Evolutionary conservation across 2,888 invertebrate species (phyloP), one percentile per base, ranked within the genome.

Genomic region (Standfussiana lucernea): DNA sequence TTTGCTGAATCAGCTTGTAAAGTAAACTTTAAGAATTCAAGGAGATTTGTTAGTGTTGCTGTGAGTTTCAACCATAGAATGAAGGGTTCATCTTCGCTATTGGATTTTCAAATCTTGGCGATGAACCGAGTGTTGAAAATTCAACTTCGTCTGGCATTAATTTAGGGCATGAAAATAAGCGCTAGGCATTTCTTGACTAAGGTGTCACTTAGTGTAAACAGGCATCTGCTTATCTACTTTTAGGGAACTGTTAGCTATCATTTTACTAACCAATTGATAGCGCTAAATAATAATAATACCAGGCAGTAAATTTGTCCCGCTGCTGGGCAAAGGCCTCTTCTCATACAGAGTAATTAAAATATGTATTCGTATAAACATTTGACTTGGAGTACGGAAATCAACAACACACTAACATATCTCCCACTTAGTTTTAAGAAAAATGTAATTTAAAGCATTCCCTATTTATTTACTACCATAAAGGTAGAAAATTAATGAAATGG

Each of bases 381-480:
- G 13, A 45, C 67, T 35, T 0, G 0, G 18, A 68, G 5, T 35
- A 53, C n/a, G 18, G 11, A 28, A 5, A 61, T 21, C 65, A 65
- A 75, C 59, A 75, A 50, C 64, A 79, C 64, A 67, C 13, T 72
- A 76, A 50, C 72, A 40, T 35, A 72, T 42, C 40, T 59, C 35
- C 32, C 11, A 47, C 37, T 65, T 86, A 84, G 56, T 70, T 75
- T 70, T 84, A 79, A 82, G 80, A 79, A 75, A 75, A 82, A 75
- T 83, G 86, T 88, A 84, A 88, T 86, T 83, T 84, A 90, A 91
- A 88, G 91, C 92, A 92, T 92, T 92, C 92, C 92, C 83, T 92
- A 91, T 91, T 90, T 91, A 91, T 91, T 90, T 87, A 83, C 84
- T 88, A 86, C 85, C 79, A 77, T 78, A 69, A 76, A 28, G 89